Conservation (phyloP, 2,888 invertebrate genomes). For the Andrena flavipes region DNA sequence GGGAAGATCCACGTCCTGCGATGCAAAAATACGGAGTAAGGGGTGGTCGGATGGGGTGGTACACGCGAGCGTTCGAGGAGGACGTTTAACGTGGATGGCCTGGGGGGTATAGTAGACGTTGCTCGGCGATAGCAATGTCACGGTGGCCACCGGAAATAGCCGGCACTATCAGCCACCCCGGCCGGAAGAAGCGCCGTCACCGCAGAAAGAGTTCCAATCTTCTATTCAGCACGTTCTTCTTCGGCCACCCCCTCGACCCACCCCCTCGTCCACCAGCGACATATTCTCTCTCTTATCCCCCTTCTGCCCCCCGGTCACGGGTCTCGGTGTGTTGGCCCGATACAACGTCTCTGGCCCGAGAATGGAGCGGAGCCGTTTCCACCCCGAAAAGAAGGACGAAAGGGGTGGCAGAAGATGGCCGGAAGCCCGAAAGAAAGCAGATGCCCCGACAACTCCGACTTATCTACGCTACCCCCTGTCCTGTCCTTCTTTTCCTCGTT, state of each 20-base stretch:
- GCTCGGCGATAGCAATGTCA: constrained; percentile 82
- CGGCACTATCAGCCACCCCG: constrained; percentile 83
- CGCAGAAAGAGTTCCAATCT: constrained; percentile 84
- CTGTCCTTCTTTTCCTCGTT: constrained; percentile 53
- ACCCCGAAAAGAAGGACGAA: constrained; percentile 71
- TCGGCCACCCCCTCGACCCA: constrained; percentile 29
- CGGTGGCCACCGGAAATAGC: constrained; percentile 84
- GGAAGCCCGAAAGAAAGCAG: constrained; percentile 72
- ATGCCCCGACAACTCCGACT: constrained; percentile 72
- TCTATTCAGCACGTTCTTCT: constrained; percentile 81
- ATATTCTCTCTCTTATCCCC: constrained; percentile 11
- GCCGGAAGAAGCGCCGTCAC: constrained; percentile 83
- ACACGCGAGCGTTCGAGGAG: constrained; percentile 54
- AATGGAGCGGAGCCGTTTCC: constrained; percentile 70
- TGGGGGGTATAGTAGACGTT: constrained; percentile 59
- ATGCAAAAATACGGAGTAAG: constrained; percentile 49
- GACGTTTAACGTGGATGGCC: constrained; percentile 70
- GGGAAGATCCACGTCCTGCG: constrained; percentile 38
- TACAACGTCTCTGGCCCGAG: constrained; percentile 65
- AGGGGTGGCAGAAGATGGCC: constrained; percentile 76
- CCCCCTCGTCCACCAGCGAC: constrained; percentile 13
- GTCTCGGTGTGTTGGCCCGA: constrained; percentile 57
- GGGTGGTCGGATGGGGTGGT: constrained; percentile 23
- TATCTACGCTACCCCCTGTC: constrained; percentile 68
- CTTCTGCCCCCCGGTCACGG: constrained; percentile 5